Evolutionary conservation across 1,140 invertebrate species (phyloP).

Genomic region (Halyomorpha halys): DNA sequence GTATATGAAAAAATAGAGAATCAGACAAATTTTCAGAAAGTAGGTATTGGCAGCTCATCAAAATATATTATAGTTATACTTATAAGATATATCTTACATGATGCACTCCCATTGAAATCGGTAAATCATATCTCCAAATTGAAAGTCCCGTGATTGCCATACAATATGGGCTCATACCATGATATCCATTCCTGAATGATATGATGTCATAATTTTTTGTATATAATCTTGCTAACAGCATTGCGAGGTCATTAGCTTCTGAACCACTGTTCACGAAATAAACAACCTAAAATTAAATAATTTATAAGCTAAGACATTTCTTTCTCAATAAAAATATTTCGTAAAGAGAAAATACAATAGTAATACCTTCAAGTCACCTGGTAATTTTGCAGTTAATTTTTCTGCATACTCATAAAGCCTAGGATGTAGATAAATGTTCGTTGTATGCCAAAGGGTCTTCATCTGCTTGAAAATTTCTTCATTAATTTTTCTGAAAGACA

Average conservation of each 20-base stretch:
- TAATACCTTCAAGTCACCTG: slow-evolving; percentile 67
- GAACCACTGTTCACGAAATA: slow-evolving; percentile 94
- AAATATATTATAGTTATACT: too few species aligned
- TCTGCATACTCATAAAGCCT: slow-evolving; percentile 84
- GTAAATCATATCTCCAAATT: slow-evolving; percentile 61
- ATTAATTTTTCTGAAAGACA: slow-evolving; percentile 48
- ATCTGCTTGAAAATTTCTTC: slow-evolving; percentile 67
- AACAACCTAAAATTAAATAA: slow-evolving; percentile 47
- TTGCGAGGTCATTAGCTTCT: slow-evolving; percentile 91
- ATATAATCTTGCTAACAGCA: slow-evolving; percentile 62
- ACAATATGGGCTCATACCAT: slow-evolving; percentile 75
- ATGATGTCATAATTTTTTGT: slow-evolving; percentile 78
- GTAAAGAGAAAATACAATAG: background rate
- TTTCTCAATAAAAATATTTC: background rate
- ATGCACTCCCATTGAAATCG: slow-evolving; percentile 66
- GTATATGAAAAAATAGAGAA: too few species aligned
- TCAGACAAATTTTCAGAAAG: too few species aligned
- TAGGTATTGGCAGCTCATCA: too few species aligned
- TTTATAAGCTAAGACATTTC: too few species aligned
- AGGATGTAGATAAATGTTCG: slow-evolving; percentile 82
- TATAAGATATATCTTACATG: slow-evolving; percentile 69
- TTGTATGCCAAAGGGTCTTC: slow-evolving; percentile 78
- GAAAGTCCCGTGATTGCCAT: slow-evolving; percentile 73
- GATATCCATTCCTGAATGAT: slow-evolving; percentile 77
- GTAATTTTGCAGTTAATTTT: slow-evolving; percentile 68